phyloP scores from a whole-genome alignment of 2,797 vertebrate species.

The Eulemur mongoz region DNA sequence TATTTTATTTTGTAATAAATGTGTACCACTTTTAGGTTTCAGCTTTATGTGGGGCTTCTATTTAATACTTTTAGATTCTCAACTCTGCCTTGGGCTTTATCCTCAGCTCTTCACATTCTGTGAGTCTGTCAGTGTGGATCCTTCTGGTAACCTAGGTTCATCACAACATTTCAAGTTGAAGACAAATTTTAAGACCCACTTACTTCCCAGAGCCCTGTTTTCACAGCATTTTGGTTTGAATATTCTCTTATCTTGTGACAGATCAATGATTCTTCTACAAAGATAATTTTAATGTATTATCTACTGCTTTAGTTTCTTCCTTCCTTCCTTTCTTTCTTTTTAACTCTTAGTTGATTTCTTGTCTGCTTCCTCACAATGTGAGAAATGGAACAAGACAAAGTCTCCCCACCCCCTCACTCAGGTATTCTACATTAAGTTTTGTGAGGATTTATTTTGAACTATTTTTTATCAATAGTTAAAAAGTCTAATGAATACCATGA shows the following conservation, averaged over 20 bases:
- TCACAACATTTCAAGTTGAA: background rate
- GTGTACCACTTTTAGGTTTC: background rate
- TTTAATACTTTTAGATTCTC: background rate
- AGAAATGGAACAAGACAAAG: background rate
- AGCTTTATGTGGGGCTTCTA: background rate
- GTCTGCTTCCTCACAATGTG: background rate
- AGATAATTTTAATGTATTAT: background rate
- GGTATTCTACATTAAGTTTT: background rate
- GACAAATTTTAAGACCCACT: background rate
- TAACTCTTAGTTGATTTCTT: background rate
- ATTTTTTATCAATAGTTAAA: background rate
- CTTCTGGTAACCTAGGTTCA: background rate
- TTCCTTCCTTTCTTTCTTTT: background rate
- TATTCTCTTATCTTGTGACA: background rate
- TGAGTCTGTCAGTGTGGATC: background rate
- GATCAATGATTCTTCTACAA: background rate
- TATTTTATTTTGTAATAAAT: background rate
- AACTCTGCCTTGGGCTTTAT: background rate
- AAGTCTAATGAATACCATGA: background rate
- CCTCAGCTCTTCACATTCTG: background rate
- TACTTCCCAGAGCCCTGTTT: background rate
- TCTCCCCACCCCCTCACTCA: background rate
- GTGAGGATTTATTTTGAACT: background rate
- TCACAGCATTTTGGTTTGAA: background rate
- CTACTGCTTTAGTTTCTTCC: background rate